These are phyloP conservation scores for Clupea harengus DNA, from an alignment of 2,113 vertebrate species.

Conservation along the genomic window DNA sequence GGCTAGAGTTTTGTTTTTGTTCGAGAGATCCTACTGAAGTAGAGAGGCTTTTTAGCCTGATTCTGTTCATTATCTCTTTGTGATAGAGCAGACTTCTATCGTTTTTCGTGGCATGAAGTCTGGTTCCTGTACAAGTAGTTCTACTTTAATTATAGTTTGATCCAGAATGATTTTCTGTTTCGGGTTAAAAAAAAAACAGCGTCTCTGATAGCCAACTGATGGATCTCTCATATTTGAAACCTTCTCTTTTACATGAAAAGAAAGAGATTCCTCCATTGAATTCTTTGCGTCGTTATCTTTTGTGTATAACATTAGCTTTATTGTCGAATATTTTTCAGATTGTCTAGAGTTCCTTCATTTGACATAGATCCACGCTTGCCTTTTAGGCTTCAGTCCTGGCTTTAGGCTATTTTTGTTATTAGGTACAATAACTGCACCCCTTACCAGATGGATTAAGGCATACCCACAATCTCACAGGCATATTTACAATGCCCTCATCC, in stretches of 20 bases:
- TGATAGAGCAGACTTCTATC: background rate
- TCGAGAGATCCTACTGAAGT: no score
- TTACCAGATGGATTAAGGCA: background rate
- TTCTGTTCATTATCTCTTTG: background rate
- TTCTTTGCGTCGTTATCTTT: no score
- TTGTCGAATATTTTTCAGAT: background rate
- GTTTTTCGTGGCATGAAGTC: background rate
- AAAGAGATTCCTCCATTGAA: no score
- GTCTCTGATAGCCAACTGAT: no score
- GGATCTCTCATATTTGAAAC: no score
- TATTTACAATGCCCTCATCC: background rate
- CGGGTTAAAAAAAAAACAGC: background rate
- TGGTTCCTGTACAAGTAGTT: background rate
- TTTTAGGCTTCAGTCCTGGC: background rate
- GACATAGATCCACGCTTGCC: background rate
- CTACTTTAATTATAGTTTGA: background rate
- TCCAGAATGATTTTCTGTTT: background rate
- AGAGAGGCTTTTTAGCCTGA: no score
- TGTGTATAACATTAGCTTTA: no score
- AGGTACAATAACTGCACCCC: background rate
- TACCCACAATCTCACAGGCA: background rate
- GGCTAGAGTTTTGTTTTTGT: background rate
- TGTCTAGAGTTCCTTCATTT: background rate
- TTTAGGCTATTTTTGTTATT: background rate
- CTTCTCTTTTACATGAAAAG: no score